Base-by-base conservation (phyloP, 2,888 invertebrate species). In the Calliscelio sp. region DNA sequence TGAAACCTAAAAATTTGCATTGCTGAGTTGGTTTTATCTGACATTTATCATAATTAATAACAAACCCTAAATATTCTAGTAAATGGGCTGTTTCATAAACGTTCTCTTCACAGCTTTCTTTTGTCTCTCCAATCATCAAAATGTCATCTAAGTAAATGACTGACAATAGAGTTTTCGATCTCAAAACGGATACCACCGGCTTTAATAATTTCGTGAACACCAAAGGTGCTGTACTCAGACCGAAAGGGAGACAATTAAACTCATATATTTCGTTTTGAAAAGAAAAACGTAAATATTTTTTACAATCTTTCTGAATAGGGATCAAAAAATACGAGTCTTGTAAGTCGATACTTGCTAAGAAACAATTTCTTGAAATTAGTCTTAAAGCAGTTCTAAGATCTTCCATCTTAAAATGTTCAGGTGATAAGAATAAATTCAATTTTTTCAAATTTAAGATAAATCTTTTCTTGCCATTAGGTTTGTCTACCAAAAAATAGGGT, bases 281-380 rank as follows among this genome's bases (percentile, higher is more conserved):
- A 8, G 20, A 20, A 49, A 49, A 49, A 6, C 20, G 8, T 8
- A 49, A 49, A 49, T 49, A 49, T 49, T 49, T 49, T 20, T 5
- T 14, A 22, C 46, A 10, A 81, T 74, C 2, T 20, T 11, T 14
- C n/a, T 41, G 41, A 41, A 41, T 41, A n/a, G 46, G 46, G 6
- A 49, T 20, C 2, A 20, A 20, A 5, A 49, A 49, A 49, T 49
- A 49, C 8, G 46, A 18, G 11, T 49, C 11, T 14, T 49, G 10
- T 20, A 49, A 20, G 14, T 10, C 46, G 8, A 49, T 20, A 18
- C 11, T 49, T 1, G 20, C 8, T 8, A 49, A 18, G 20, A 49
- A 49, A 22, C n/a, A n/a, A n/a, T n/a, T n/a, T n/a, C n/a, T n/a
- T n/a, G n/a, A n/a, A n/a, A n/a, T n/a, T n/a, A n/a, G n/a, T n/a